Conservation (phyloP, 2,888 invertebrate genomes). For the Nudaria mundana region DNA sequence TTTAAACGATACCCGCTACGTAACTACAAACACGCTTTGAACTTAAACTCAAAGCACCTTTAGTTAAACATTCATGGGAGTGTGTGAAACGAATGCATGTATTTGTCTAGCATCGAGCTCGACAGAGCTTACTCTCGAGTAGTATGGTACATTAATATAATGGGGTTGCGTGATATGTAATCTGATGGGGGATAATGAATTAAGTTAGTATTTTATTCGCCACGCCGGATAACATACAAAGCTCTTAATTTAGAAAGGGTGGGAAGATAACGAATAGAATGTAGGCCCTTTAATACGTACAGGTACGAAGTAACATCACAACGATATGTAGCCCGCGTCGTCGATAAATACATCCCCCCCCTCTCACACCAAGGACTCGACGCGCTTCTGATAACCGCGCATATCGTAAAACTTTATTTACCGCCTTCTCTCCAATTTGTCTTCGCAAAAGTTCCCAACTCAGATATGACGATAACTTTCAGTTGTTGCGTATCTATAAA, state of each 20-base stretch:
- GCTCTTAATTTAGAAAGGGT: constrained; percentile 54
- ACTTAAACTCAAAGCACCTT: constrained; percentile 28
- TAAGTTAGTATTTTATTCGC: constrained; percentile 36
- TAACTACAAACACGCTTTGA: constrained; percentile 52
- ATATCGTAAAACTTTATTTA: constrained; percentile 75
- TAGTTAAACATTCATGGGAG: constrained; percentile 14
- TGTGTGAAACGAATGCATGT: constrained; percentile 5
- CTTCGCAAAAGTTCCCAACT: constrained; percentile 63
- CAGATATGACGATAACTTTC: constrained; percentile 61
- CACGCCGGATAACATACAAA: constrained; percentile 39
- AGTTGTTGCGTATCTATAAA: constrained; percentile 49
- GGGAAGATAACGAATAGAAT: constrained; percentile 56
- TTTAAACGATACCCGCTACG: constrained; percentile 62
- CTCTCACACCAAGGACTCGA: constrained; percentile 44
- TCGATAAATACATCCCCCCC: constrained; percentile 53
- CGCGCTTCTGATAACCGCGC: constrained; percentile 68
- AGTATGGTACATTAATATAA: constrained; percentile 15
- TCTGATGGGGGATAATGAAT: constrained; percentile 30
- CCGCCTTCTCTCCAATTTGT: constrained; percentile 68
- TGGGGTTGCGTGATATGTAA: constrained; percentile 15
- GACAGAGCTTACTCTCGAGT: constrained; percentile 5
- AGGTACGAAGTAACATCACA: constrained; percentile 44
- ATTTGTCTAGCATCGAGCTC: neutral
- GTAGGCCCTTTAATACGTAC: constrained; percentile 51
- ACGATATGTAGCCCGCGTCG: constrained; percentile 43